Evolutionary conservation across 2,888 invertebrate genomes (phyloP), one percentile per base, ranked within the genome.

Genomic region (Drosophila dives): DNA sequence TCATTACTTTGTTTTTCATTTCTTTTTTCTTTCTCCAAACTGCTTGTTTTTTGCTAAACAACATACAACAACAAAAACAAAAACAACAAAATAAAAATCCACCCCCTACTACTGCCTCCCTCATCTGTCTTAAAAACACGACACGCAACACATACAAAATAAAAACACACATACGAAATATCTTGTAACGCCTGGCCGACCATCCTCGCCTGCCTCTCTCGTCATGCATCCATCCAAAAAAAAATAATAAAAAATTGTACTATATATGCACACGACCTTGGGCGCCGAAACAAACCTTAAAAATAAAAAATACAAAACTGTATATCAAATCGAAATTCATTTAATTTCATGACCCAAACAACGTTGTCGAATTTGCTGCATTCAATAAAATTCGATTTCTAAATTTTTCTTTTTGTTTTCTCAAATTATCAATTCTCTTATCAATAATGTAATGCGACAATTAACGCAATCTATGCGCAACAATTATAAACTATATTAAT

Each of bases 1-100:
- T 90, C 88, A 90, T 90, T 80, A 83, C 91, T 89, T 90, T 84
- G 80, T 89, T 89, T 90, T 86, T 85, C 74, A 78, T 85, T 82
- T 91, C 85, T 83, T 90, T 85, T 90, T 90, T 86, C 84, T 84
- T 86, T 86, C 90, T 85, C 85, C 85, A 77, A 91, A 84, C 79
- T 90, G 78, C 88, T 89, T 87, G 88, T 90, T 84, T 84, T 77
- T 83, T 86, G 90, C 79, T 91, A 78, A 89, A 86, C 68, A 77
- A 88, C 71, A 85, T 72, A 89, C 70, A 75, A 86, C 67, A 68
- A 76, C 54, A 81, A 80, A 64, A 64, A 64, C 71, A 64, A 72
- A 59, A 72, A 77, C 59, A 71, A 77, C 53, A 59, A 82, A 60
- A 53, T 49, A 71, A 72, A 50, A 60, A 69, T 64, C 50, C 54